A percentile compares a stretch with the other conserved stretches of the same genome.
Evolutionary conservation across 2,113 vertebrate genomes (phyloP).

Genomic region (Malurus melanocephalus): DNA sequence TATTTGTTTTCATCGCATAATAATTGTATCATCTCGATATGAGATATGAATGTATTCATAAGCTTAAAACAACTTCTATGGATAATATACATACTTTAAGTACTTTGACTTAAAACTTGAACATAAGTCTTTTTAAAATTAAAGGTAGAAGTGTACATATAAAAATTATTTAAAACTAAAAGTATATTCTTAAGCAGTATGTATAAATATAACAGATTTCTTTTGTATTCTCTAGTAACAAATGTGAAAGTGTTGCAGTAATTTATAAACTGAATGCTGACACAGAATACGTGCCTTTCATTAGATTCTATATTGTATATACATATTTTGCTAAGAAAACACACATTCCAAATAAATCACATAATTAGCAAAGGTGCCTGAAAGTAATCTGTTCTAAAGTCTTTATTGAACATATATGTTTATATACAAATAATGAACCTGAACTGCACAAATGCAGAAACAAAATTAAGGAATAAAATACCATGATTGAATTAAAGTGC

Average conservation of each 20-base stretch:
- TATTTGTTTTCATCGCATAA: conserved; percentile 59
- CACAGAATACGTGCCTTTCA: conserved; percentile 47
- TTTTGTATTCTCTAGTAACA: conserved; percentile 80
- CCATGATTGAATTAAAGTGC: conserved; percentile 70
- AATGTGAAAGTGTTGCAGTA: conserved; percentile 82
- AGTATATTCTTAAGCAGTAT: conserved; percentile 79
- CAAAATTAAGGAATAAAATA: conserved; percentile 62
- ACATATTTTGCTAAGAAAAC: conserved; percentile 66
- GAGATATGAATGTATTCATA: conserved; percentile 74
- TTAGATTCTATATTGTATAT: conserved; percentile 51
- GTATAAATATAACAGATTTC: conserved; percentile 87
- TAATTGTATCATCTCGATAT: conserved; percentile 73
- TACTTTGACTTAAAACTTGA: conserved; percentile 77
- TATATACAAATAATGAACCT: conserved; percentile 64
- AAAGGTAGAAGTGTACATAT: conserved; percentile 79
- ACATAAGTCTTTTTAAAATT: conserved; percentile 77
- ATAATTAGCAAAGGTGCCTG: conserved; percentile 48
- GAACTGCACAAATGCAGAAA: conserved; percentile 58
- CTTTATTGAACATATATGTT: conserved; percentile 55
- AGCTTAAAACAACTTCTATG: conserved; percentile 79
- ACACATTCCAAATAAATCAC: conserved; percentile 62
- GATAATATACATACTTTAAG: conserved; percentile 83
- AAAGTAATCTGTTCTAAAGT: conserved; percentile 54
- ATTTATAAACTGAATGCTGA: conserved; percentile 65
- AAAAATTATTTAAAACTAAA: conserved; percentile 83